These are phyloP conservation scores for Trachelus troglodyta DNA, from an alignment of 2,888 invertebrate species.

Conservation along the genomic window DNA sequence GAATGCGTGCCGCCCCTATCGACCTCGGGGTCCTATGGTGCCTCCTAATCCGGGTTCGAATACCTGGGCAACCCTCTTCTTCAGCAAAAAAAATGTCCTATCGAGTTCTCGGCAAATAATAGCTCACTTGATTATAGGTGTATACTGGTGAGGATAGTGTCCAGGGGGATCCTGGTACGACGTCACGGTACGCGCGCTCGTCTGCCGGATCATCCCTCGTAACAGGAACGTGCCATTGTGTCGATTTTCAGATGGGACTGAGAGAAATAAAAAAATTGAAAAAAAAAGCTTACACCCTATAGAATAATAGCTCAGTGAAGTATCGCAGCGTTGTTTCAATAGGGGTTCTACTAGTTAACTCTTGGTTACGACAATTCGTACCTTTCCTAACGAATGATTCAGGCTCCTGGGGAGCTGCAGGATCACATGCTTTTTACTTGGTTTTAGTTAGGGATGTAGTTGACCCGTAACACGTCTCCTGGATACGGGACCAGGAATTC, in stretches of 20 bases:
- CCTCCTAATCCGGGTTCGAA: slow-evolving; percentile 1
- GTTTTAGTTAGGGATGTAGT: not conserved
- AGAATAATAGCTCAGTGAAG: not conserved
- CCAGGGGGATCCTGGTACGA: not conserved
- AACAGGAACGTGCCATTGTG: slow-evolving; percentile 10
- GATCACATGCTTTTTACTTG: not conserved
- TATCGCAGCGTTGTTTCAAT: not conserved
- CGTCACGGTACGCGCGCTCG: slow-evolving; percentile 3
- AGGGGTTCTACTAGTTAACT: not conserved
- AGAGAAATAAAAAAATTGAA: slow-evolving; percentile 38
- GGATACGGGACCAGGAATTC: not conserved
- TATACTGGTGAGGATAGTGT: not conserved
- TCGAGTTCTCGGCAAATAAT: slow-evolving; percentile 45
- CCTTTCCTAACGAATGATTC: not conserved
- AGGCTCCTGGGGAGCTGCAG: not conserved
- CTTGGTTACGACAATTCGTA: not conserved
- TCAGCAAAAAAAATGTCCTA: slow-evolving; percentile 13
- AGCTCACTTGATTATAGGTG: slow-evolving; percentile 31
- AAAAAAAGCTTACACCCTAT: not conserved
- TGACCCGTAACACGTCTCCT: not conserved
- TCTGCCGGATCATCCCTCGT: not conserved
- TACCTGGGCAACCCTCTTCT: not conserved
- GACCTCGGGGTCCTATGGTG: not conserved
- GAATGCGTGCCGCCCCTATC: slow-evolving; percentile 4
- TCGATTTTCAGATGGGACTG: slow-evolving; percentile 11